Base-by-base conservation (phyloP, 2,888 invertebrate genomes). In the Masnerella sp. region DNA sequence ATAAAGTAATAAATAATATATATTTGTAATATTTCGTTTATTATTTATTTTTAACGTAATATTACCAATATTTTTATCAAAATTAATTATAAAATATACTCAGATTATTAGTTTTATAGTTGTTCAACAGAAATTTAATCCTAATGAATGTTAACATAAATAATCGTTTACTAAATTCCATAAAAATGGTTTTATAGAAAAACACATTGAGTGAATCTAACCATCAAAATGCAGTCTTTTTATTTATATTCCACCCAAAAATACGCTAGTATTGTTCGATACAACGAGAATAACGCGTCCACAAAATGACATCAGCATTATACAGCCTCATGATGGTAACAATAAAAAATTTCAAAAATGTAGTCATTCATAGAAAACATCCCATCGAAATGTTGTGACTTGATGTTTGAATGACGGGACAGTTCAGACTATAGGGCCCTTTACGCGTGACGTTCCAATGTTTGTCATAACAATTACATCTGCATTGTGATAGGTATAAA, bases 391-490 rank as follows among this genome's bases (percentile, higher is more conserved):
- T 76, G 76, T 71, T 68, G 64, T 64, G 74, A 81, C 78, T 78
- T 58, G 77, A 73, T 71, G 75, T 78, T 84, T 82, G 83, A 83
- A 68, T 76, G 81, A 81, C 81, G 83, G 77, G 79, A 78, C 76
- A 71, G 54, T 51, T 34, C 49, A 59, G 32, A 52, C 58, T 54
- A 72, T 67, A 62, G 74, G 59, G 69, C 69, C 70, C 75, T 69
- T 77, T 71, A 52, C 75, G 7, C 59, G 75, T 75, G 76, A 77
- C 77, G 58, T 74, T 76, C 42, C 4, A 49, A 64, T 54, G 56
- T 62, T 71, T 67, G 52, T 45, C 59, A 67, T 43, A 74, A 67
- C 59, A 70, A 70, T 65, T 70, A 68, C 45, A 12, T 34, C 1
- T 28, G n/a, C 11, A 47, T 54, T 54, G 56, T 56, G 11, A 34